Conservation (phyloP, 2,113 vertebrate genomes). For the Hydrochoerus hydrochaeris region DNA sequence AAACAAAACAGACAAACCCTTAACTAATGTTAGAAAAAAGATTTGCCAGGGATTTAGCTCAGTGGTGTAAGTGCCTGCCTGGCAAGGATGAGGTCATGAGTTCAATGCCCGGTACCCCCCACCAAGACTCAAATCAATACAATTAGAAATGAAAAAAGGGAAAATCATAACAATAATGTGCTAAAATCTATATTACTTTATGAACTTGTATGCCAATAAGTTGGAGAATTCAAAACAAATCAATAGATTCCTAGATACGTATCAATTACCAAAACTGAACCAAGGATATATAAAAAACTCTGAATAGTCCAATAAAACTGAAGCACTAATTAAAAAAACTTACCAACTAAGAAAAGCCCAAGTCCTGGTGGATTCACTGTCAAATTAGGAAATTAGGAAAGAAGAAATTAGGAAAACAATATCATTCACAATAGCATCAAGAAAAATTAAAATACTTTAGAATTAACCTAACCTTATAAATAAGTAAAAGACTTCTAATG, state of each 20-base stretch:
- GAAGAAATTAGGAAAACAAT: too few relatives aligned
- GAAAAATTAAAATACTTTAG: too few relatives aligned
- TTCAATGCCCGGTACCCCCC: too few relatives aligned
- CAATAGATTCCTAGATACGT: not conserved
- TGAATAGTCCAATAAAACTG: not conserved
- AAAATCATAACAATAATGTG: not conserved
- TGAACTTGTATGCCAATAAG: not conserved
- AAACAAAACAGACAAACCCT: not conserved
- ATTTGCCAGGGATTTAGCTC: too few relatives aligned
- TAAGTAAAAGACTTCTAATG: too few relatives aligned
- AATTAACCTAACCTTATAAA: too few relatives aligned
- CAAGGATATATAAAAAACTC: not conserved
- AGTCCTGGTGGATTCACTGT: not conserved
- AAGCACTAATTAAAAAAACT: not conserved
- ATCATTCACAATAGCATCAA: too few relatives aligned
- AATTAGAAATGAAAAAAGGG: not conserved
- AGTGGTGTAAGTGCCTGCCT: too few relatives aligned
- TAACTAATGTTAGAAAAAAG: not conserved
- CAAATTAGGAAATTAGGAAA: not conserved
- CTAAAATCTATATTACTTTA: not conserved
- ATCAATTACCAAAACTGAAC: not conserved
- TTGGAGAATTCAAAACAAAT: not conserved
- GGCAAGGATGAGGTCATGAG: too few relatives aligned
- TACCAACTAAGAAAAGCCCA: not conserved
- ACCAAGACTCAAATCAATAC: not conserved